Evolutionary conservation across 2,888 invertebrate genomes (phyloP).

Genomic region (Cantharis lateralis): DNA sequence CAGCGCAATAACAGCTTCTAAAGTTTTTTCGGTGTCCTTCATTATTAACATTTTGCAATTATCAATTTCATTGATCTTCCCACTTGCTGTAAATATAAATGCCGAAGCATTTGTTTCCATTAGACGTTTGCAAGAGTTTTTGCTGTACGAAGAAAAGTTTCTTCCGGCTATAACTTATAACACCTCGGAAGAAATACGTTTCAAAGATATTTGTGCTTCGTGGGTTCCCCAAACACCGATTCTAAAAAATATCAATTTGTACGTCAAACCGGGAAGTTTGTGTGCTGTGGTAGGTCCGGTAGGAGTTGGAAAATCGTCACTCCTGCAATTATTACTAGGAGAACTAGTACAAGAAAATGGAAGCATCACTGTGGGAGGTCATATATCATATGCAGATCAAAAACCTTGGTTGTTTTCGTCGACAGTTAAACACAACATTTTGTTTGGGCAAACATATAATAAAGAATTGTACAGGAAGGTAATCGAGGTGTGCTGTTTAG

Average conservation of each 20-base stretch:
- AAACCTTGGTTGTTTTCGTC: slow-evolving; percentile 69
- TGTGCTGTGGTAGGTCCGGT: slow-evolving; percentile 87
- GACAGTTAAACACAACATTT: slow-evolving; percentile 69
- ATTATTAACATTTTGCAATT: slow-evolving; percentile 58
- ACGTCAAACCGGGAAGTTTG: slow-evolving; percentile 56
- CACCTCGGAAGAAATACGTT: slow-evolving; percentile 32
- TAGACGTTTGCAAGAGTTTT: slow-evolving; percentile 61
- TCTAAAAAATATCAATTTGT: slow-evolving; percentile 54
- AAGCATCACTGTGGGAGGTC: slow-evolving; percentile 59
- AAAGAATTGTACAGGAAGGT: slow-evolving; percentile 57
- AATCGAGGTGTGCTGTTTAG: slow-evolving; percentile 64
- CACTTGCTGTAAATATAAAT: slow-evolving; percentile 60
- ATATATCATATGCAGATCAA: slow-evolving; percentile 66
- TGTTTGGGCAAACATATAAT: slow-evolving; percentile 64
- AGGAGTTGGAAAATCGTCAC: slow-evolving; percentile 77
- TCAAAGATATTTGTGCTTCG: slow-evolving; percentile 42
- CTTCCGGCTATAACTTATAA: slow-evolving; percentile 35
- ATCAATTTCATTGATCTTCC: slow-evolving; percentile 65
- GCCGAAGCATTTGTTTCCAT: slow-evolving; percentile 64
- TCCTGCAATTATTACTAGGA: slow-evolving; percentile 61
- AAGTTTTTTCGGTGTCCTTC: slow-evolving; percentile 53
- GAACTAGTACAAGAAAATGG: slow-evolving; percentile 64
- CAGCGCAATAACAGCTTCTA: slow-evolving; percentile 60
- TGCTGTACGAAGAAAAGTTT: slow-evolving; percentile 62
- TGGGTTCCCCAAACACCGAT: slow-evolving; percentile 41